A percentile compares a stretch with the other conserved stretches of the same genome.
Evolutionary conservation across 2,113 vertebrate genomes (phyloP).

Genomic region (Parotia lawesii): DNA sequence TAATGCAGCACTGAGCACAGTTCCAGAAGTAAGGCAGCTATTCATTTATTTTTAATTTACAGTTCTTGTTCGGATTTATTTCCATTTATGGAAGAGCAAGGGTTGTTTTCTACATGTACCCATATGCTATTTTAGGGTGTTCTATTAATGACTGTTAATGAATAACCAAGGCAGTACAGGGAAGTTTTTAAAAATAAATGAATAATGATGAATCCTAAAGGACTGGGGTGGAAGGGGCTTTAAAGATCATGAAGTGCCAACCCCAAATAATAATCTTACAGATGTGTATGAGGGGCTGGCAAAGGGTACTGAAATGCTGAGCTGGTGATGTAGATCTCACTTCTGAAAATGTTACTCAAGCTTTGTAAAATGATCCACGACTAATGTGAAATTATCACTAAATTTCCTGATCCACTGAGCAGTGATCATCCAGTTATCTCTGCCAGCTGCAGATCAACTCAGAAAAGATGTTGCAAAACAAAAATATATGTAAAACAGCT

Average conservation of each 20-base stretch:
- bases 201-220: not conserved
- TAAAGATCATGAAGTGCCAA: not conserved
- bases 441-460: not conserved
- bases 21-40: not conserved
- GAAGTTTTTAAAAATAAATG: not conserved
- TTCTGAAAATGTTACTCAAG: not conserved
- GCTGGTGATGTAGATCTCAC: not conserved
- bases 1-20: rapidly evolving
- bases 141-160: not conserved
- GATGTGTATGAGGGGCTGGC: not conserved
- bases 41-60: not conserved
- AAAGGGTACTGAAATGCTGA: not conserved
- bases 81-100: not conserved
- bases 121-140: not conserved
- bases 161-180: not conserved
- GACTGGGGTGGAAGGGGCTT: not conserved
- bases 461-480: not conserved
- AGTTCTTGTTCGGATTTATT: not conserved
- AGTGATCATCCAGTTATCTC: not conserved
- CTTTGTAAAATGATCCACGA: not conserved
- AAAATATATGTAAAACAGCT: not conserved
- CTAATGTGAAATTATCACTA: not conserved
- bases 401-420: not conserved
- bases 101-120: not conserved
- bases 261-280: not conserved